phyloP scores from a whole-genome alignment of 2,113 vertebrate species.

The Lophotis ruficrista region DNA sequence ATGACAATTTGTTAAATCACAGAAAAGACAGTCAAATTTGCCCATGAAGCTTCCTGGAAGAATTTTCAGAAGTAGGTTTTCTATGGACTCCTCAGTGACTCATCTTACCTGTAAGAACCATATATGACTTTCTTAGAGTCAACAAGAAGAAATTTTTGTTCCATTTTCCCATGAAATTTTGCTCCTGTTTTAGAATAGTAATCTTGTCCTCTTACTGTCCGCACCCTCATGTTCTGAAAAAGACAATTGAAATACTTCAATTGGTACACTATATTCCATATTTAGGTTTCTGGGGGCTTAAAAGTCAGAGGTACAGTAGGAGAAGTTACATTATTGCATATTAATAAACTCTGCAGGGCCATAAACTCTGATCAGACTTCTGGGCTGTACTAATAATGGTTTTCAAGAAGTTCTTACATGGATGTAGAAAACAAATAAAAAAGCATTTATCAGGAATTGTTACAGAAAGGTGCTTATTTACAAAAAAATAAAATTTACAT shows the following conservation, averaged over 20 bases:
- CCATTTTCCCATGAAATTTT: constrained; percentile 92
- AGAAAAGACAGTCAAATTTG: neutral
- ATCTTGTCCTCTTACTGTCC: constrained; percentile 91
- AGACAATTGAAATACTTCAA: neutral
- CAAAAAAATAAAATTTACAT: neutral
- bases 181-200: constrained; percentile 92
- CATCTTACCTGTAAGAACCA: constrained; percentile 93
- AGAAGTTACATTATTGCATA: neutral
- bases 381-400: neutral
- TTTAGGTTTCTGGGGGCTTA: neutral
- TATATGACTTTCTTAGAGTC: constrained; percentile 93
- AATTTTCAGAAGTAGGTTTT: neutral
- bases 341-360: neutral
- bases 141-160: constrained; percentile 91
- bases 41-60: neutral
- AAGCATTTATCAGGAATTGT: neutral
- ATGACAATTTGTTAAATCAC: neutral
- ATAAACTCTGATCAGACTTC: neutral
- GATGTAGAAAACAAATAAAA: neutral
- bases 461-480: neutral
- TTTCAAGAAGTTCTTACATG: neutral
- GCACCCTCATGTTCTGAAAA: constrained; percentile 91
- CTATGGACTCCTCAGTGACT: neutral
- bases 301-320: neutral
- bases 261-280: neutral